Evolutionary conservation across 2,888 invertebrate species (phyloP).

Genomic region (Lasioglossum lativentre): DNA sequence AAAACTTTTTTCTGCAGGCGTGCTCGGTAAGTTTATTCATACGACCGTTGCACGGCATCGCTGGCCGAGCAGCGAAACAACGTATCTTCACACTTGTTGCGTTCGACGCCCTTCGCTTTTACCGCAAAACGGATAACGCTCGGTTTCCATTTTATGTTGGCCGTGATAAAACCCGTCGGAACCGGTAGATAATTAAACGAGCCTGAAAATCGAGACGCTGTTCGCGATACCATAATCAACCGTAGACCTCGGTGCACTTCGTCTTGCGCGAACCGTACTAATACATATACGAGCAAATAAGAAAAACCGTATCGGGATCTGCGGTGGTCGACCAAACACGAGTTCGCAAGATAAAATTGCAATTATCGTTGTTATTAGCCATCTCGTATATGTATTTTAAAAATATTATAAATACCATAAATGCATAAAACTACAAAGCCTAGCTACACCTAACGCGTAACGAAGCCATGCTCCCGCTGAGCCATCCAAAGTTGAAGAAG

Average conservation of each 20-base stretch:
- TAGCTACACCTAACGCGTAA: not conserved
- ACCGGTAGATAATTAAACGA: not conserved
- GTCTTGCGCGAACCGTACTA: no score
- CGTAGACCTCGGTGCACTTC: not conserved
- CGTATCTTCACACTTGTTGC: conserved; percentile 80
- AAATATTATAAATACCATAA: not conserved
- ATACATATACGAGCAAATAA: not conserved
- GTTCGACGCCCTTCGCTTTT: conserved; percentile 70
- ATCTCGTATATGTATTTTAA: not conserved
- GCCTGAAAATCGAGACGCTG: not conserved
- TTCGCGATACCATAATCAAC: not conserved
- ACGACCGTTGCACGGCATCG: conserved; percentile 7
- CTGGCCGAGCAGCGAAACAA: conserved; percentile 74
- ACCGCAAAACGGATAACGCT: conserved; percentile 54
- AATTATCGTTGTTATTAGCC: not conserved
- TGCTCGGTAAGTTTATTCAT: conserved; percentile 15
- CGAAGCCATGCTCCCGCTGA: not conserved
- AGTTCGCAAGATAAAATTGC: not conserved
- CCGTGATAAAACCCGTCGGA: conserved; percentile 4
- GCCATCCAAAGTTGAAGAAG: not conserved
- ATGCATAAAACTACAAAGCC: not conserved
- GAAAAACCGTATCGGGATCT: not conserved
- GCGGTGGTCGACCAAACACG: not conserved
- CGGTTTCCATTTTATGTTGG: conserved; percentile 62
- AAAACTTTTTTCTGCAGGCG: not conserved